A percentile compares a stretch with the other conserved stretches of the same genome.
Conservation (phyloP, 2,888 invertebrate genomes). For the Phaedon cochleariae region DNA sequence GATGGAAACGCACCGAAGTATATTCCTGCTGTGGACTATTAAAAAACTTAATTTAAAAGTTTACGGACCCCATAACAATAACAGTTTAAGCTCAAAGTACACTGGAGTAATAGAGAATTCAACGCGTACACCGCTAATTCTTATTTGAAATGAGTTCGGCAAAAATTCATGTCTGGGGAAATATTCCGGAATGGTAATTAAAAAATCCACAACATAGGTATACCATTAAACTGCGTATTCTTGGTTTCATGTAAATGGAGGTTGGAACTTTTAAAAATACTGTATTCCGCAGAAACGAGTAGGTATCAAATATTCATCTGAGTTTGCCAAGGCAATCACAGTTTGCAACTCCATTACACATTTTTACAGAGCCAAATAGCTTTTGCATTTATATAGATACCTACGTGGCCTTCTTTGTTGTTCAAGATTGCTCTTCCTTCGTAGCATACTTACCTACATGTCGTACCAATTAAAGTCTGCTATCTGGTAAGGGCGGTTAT, state of each 20-base stretch:
- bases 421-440: slow-evolving; percentile 43
- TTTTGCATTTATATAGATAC: too few relatives aligned
- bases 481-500: slow-evolving; percentile 45
- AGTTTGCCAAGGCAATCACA: slow-evolving; percentile 49
- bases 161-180: slow-evolving; percentile 58
- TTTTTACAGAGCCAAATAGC: slow-evolving; percentile 50
- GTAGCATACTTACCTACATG: slow-evolving; percentile 45
- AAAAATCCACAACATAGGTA: slow-evolving; percentile 48
- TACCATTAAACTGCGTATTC: slow-evolving; percentile 11
- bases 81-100: slow-evolving; percentile 42
- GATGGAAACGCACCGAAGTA: slow-evolving; percentile 18
- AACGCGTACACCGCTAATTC: slow-evolving; percentile 53
- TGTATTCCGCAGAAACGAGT: neutral
- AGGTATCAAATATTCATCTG: neutral
- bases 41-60: slow-evolving; percentile 42
- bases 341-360: slow-evolving; percentile 47
- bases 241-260: neutral
- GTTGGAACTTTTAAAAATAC: neutral
- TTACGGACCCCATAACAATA: slow-evolving; percentile 43
- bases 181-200: slow-evolving; percentile 55
- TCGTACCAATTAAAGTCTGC: slow-evolving; percentile 51
- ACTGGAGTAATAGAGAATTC: slow-evolving; percentile 52
- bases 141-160: slow-evolving; percentile 57
- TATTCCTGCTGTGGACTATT: slow-evolving; percentile 34
- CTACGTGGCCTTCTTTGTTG: slow-evolving; percentile 36